phyloP scores from a whole-genome alignment of 1,140 invertebrate genomes.

The Microvelia longipes region DNA sequence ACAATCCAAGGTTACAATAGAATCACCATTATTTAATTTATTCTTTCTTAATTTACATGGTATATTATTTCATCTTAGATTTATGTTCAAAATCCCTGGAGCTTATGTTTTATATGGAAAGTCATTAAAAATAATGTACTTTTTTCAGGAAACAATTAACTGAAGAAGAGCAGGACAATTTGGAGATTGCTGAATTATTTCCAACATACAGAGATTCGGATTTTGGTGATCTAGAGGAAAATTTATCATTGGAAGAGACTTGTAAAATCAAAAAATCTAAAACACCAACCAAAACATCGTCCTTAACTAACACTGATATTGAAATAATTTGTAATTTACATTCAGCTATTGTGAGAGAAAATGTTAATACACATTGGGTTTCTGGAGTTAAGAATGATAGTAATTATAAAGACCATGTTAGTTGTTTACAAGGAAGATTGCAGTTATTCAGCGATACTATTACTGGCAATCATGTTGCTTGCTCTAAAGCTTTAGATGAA shows the following conservation, averaged over 20 bases:
- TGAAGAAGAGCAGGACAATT: conserved; percentile 55
- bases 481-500: conserved; percentile 36
- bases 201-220: conserved; percentile 55
- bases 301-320: conserved; percentile 37
- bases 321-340: conserved; percentile 41
- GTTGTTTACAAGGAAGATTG: conserved; percentile 36
- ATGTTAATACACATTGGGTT: conserved; percentile 42
- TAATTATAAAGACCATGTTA: conserved; percentile 17
- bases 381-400: conserved; percentile 11
- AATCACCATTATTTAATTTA: no score
- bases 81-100: no score
- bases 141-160: conserved; percentile 33
- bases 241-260: conserved; percentile 24
- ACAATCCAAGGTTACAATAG: no score
- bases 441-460: conserved; percentile 37
- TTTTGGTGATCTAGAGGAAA: conserved; percentile 40
- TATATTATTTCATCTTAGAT: no score
- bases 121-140: no score
- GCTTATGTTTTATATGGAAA: no score
- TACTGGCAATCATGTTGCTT: conserved; percentile 29
- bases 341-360: conserved; percentile 38
- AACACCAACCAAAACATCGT: conserved; percentile 17
- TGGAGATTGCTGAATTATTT: conserved; percentile 58
- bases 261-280: not conserved
- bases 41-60: no score